phyloP scores from a whole-genome alignment of 2,888 invertebrate genomes.

The Zaprionus lineosus region DNA sequence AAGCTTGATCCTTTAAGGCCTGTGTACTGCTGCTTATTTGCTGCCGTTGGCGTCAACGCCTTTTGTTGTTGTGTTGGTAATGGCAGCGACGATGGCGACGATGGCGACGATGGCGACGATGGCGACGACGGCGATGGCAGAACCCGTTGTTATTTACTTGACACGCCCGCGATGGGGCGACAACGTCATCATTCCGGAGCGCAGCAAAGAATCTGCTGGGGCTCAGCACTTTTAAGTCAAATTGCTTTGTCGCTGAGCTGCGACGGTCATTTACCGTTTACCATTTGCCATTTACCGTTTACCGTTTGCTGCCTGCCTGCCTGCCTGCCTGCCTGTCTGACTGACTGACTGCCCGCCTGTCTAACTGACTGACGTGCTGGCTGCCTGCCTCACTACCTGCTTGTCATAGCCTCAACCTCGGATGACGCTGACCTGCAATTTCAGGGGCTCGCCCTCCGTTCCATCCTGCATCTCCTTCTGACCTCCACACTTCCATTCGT shows the following conservation, averaged over 20 bases:
- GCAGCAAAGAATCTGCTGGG: constrained; percentile 60
- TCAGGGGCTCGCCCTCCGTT: background rate
- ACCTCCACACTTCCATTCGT: constrained; percentile 1
- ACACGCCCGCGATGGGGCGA: constrained; percentile 23
- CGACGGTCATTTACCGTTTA: constrained; percentile 36
- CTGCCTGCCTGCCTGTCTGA: too few relatives aligned
- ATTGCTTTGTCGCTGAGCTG: constrained; percentile 70
- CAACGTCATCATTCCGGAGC: constrained; percentile 29
- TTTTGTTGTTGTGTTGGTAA: constrained; percentile 28
- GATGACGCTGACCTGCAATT: constrained; percentile 40
- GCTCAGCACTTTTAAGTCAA: constrained; percentile 79
- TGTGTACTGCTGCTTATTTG: constrained; percentile 44
- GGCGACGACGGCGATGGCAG: constrained; percentile 17
- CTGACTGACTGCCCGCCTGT: too few relatives aligned
- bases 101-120: too few relatives aligned
- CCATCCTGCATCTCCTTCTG: background rate
- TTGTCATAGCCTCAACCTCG: too few relatives aligned
- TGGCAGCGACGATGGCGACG: constrained; percentile 18
- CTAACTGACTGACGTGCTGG: too few relatives aligned
- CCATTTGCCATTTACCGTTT: constrained; percentile 20
- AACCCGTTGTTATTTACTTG: constrained; percentile 49
- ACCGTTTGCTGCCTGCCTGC: constrained; percentile 38
- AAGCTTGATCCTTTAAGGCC: constrained; percentile 78
- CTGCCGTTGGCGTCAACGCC: constrained; percentile 23
- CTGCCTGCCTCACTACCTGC: too few relatives aligned